Evolutionary conservation across 2,113 vertebrate genomes (phyloP), one percentile per base, ranked within the genome.

Genomic region (Elephantulus edwardii): DNA sequence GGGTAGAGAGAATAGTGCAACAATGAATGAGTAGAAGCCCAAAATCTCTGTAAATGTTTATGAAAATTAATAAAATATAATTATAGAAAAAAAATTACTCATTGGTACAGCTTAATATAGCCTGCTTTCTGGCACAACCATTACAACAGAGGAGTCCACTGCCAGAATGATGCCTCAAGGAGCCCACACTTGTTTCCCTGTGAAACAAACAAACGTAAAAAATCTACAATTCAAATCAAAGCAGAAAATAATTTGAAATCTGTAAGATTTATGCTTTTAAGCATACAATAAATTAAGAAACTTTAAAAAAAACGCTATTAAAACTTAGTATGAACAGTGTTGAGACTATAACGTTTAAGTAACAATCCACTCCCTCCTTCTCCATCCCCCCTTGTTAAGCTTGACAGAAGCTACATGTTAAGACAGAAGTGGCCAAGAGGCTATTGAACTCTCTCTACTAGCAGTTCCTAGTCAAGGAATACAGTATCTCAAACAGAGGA

Each of bases 261-360:
- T 40, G 19, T 64, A 22, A 26, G 92, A 89, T 84, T 54, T 75
- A 10, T 76, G n/a, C 52, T 50, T 92, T 75, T 86, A 70, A 38
- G 10, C 50, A 46, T n/a, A 52, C 3, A 89, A 26, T 30, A 88
- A 89, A 86, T 35, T 30, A 91, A 78, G 6, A 74, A 72, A 58
- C n/a, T 86, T 86, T 44, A 16, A 89, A 71, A 74, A 87, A 93
- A 89, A 92, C 26, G 74, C 71, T 93, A 33, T 44, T 93, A 81
- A 83, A 83, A 90, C 56, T 90, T 56, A 83, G 70, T 58, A 75
- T 76, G 46, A 87, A 70, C 52, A 68, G 5, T 74, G 28, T 85
- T 64, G 4, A 78, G 48, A 50, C 62, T 81, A 40, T n/a, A 54
- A 64, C 74, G 83, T 77, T 40, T 44, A 26, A 89, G 40, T 48